phyloP scores from a whole-genome alignment of 2,888 invertebrate genomes.

The Alitta virens region DNA sequence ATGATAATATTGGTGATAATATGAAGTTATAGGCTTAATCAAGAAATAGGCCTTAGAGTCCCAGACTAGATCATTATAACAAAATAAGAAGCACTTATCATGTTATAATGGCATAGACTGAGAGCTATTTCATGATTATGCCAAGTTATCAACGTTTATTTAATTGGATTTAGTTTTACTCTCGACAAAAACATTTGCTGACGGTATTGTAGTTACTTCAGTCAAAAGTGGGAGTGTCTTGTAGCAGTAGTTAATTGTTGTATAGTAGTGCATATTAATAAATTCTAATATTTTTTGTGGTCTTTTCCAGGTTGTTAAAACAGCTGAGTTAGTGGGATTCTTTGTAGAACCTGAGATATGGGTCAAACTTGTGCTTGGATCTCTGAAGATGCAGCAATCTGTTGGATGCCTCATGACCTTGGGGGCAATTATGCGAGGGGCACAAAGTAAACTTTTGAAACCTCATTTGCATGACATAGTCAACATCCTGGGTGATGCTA shows the following conservation, averaged over 20 bases:
- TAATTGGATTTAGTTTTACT: no score
- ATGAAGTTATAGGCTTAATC: no score
- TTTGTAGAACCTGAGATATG: constrained; percentile 72
- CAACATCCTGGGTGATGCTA: constrained; percentile 16
- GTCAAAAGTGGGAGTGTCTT: no score
- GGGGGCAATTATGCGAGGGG: constrained; percentile 43
- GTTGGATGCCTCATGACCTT: constrained; percentile 44
- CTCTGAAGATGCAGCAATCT: constrained; percentile 28
- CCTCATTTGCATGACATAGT: constrained; percentile 59
- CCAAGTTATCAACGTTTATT: no score
- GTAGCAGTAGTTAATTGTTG: neutral
- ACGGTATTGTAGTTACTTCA: no score
- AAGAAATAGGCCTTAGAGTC: no score
- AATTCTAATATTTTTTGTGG: neutral
- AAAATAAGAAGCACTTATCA: no score
- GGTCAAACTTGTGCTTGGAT: constrained; percentile 62
- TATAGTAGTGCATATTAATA: neutral
- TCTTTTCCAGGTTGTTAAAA: constrained; percentile 9
- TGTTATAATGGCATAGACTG: no score
- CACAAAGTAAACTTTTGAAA: constrained; percentile 47
- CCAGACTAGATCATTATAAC: no score
- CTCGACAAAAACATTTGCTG: no score
- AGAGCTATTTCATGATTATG: no score
- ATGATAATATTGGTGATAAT: no score
- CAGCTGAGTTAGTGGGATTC: constrained; percentile 73